Evolutionary conservation across 2,113 vertebrate species (phyloP).

Genomic region (Passer montanus): DNA sequence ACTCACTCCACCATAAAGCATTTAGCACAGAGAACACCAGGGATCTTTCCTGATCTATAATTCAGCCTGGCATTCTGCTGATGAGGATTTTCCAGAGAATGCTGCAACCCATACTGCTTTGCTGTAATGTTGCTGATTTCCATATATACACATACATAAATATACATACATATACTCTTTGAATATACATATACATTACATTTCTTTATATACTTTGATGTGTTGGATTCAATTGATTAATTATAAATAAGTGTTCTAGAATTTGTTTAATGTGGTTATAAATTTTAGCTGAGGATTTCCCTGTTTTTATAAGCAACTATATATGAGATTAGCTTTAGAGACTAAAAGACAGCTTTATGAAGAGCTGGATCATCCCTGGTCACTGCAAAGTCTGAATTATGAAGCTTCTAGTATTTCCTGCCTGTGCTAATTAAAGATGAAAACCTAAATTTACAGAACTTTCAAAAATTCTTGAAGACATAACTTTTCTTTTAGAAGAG

Average conservation of each 20-base stretch:
- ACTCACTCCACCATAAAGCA: background rate
- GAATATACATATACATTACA: background rate
- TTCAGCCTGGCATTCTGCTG: conserved; percentile 20
- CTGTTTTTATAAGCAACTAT: background rate
- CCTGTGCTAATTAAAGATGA: background rate
- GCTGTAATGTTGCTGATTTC: background rate
- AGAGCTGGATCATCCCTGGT: background rate
- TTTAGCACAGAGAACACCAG: background rate
- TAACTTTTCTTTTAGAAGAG: background rate
- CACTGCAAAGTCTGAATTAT: background rate
- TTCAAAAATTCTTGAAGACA: background rate
- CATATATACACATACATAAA: background rate
- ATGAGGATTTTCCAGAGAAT: conserved; percentile 10
- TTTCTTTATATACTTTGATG: background rate
- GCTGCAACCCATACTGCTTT: background rate
- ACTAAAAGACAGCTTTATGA: background rate
- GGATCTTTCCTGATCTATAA: conserved; percentile 22
- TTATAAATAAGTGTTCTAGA: background rate
- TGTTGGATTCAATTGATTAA: background rate
- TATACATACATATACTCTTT: background rate
- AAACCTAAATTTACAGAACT: background rate
- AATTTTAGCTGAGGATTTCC: conserved; percentile 26
- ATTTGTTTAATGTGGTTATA: background rate
- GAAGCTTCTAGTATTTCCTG: background rate
- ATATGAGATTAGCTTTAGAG: background rate